Evolutionary conservation across 2,113 vertebrate genomes (phyloP), one percentile per base, ranked within the genome.

Genomic region (Eulemur rufifrons): DNA sequence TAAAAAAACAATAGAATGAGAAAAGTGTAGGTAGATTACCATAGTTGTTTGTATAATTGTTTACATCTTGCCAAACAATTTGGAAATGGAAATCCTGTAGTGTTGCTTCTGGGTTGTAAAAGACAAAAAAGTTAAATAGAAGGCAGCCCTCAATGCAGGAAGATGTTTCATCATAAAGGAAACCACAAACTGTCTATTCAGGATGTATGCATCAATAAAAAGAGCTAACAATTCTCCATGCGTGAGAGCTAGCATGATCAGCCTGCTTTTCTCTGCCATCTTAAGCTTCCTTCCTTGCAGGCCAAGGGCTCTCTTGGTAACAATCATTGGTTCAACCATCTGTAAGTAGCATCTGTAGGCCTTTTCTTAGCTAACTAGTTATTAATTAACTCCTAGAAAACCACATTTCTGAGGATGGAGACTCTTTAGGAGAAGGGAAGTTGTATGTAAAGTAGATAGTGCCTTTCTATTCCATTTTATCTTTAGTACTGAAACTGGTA

Each of bases 371-470:
- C 29, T 78, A 84, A 85, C 68, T 52, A 89, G 71, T 81, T 66
- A 76, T 54, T 68, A 64, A 82, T 27, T 39, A 76, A 87, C 37
- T 83, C 90, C 59, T 92, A 92, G 66, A 88, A 95, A 88, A 39
- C 37, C 47, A 27, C 47, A 64, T 87, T 82, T 88, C 39, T 7
- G 20, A 21, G 54, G 45, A 25, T 23, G 42, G n/a, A 71, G 8
- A 91, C 37, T 82, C 18, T 77, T 71, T 13, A 54, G 42, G 42
- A 3, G 0, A 56, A 89, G 39, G 29, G 59, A n/a, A 39, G 73
- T 71, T 93, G 69, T 89, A 63, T 71, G 45, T 89, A 42, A 89
- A n/a, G 27, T 68, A 88, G 50, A 83, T 42, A 68, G 34, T 21
- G 27, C 42, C 25, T 42, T 11, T 68, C 39, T 93, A 45, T 88